These are phyloP conservation scores for Ennomos quercinarius DNA, from an alignment of 2,888 invertebrate species.

Conservation along the genomic window DNA sequence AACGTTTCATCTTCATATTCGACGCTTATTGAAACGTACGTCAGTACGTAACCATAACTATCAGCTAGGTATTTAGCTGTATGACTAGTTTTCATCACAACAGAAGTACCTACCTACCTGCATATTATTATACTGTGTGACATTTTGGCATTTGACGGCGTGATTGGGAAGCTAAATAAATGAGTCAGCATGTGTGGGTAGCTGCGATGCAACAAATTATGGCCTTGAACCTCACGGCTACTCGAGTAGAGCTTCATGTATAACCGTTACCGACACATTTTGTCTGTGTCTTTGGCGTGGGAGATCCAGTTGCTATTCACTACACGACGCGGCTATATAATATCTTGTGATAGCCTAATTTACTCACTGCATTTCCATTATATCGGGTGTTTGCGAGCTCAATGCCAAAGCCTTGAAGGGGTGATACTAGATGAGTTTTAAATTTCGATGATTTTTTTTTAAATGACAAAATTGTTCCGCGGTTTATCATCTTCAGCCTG, in stretches of 20 bases:
- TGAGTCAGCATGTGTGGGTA: conserved; percentile 75
- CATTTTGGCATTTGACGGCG: conserved; percentile 61
- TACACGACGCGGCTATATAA: conserved; percentile 23
- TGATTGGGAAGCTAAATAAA: conserved; percentile 63
- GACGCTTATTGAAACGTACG: too few species aligned
- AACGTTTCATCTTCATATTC: not conserved
- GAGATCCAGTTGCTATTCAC: conserved; percentile 50
- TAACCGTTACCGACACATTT: conserved; percentile 48
- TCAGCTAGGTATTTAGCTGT: too few species aligned
- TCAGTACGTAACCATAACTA: too few species aligned
- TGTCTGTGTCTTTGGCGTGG: conserved; percentile 52
- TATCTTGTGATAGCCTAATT: conserved; percentile 31
- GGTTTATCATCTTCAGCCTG: too few species aligned
- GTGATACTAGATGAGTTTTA: too few species aligned
- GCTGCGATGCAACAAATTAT: conserved; percentile 72
- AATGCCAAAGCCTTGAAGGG: too few species aligned
- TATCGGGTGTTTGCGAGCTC: not conserved
- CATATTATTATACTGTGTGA: conserved; percentile 36
- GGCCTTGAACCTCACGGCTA: conserved; percentile 70
- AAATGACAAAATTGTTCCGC: too few species aligned
- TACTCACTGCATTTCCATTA: conserved; percentile 29
- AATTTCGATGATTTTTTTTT: too few species aligned
- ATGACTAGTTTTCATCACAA: conserved; percentile 1
- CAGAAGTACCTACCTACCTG: conserved; percentile 8
- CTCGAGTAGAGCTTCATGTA: conserved; percentile 45